Evolutionary conservation across 1,140 invertebrate genomes (phyloP).

Genomic region (Leptinotarsa defecta): DNA sequence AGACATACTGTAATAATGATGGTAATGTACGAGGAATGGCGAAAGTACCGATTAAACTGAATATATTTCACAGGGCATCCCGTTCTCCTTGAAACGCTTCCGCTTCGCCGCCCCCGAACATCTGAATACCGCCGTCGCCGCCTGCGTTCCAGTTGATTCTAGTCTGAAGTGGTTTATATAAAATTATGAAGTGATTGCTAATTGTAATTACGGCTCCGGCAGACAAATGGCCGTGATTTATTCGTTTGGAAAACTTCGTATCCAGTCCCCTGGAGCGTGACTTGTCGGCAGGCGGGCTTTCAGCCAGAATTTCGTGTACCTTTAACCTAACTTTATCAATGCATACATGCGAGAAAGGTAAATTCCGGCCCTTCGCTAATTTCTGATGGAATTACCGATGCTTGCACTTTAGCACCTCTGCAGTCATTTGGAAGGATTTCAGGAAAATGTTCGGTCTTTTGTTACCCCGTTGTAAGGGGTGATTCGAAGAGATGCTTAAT

Average conservation of each 20-base stretch:
- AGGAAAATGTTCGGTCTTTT: neutral
- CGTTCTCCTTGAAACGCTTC: neutral
- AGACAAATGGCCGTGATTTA: conserved; percentile 3
- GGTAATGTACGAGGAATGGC: too few species aligned
- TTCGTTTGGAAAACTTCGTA: neutral
- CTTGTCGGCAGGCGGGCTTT: neutral
- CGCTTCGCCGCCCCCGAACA: neutral
- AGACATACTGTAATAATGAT: too few species aligned
- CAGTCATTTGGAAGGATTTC: neutral
- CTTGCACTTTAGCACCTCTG: neutral
- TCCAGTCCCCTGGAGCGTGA: neutral
- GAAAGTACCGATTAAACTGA: too few species aligned
- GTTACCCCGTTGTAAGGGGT: neutral
- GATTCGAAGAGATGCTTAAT: neutral
- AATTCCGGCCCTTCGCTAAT: neutral
- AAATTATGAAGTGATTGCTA: conserved; percentile 8
- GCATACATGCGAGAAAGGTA: neutral
- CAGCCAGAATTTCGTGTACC: neutral
- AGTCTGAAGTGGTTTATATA: neutral
- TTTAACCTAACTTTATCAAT: conserved; percentile 6
- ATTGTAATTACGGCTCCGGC: neutral
- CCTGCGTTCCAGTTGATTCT: neutral
- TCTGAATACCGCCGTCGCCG: neutral
- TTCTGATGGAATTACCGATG: neutral
- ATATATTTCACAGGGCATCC: too few species aligned